phyloP scores from a whole-genome alignment of 2,113 vertebrate genomes.

The Rhinoderma darwinii region DNA sequence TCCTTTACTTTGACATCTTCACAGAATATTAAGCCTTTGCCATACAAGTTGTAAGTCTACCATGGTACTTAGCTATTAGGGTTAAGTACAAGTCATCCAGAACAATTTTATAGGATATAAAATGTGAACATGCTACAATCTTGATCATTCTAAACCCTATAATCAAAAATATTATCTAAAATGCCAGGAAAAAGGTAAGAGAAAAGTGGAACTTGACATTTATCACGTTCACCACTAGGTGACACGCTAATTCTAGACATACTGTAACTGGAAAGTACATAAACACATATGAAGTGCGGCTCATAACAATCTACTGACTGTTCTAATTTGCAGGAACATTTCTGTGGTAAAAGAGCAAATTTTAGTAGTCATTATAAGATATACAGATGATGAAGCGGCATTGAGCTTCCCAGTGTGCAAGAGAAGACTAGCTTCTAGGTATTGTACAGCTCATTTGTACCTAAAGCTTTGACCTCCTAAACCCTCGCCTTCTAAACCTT shows the following conservation, averaged over 20 bases:
- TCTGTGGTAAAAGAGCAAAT: not conserved
- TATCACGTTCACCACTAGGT: not conserved
- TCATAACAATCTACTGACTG: not conserved
- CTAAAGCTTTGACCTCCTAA: too few relatives aligned
- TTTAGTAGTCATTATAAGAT: not conserved
- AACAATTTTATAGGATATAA: conserved; percentile 18
- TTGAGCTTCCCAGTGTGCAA: not conserved
- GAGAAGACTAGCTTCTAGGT: not conserved
- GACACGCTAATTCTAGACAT: conserved; percentile 9
- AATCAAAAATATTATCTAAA: conserved; percentile 28
- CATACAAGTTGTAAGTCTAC: not conserved
- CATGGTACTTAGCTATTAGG: not conserved
- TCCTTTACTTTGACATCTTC: not conserved
- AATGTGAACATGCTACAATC: not conserved
- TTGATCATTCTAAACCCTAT: not conserved
- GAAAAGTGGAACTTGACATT: not conserved
- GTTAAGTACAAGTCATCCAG: not conserved
- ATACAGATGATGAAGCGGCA: not conserved
- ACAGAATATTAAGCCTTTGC: not conserved
- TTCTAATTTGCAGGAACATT: not conserved
- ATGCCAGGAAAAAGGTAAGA: not conserved
- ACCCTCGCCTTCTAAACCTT: too few relatives aligned
- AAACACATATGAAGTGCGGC: not conserved
- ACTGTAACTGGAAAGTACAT: not conserved
- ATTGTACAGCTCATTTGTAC: not conserved